These are phyloP conservation scores for Sarcophaga subvicina DNA, from an alignment of 2,888 invertebrate genomes.

Conservation along the genomic window DNA sequence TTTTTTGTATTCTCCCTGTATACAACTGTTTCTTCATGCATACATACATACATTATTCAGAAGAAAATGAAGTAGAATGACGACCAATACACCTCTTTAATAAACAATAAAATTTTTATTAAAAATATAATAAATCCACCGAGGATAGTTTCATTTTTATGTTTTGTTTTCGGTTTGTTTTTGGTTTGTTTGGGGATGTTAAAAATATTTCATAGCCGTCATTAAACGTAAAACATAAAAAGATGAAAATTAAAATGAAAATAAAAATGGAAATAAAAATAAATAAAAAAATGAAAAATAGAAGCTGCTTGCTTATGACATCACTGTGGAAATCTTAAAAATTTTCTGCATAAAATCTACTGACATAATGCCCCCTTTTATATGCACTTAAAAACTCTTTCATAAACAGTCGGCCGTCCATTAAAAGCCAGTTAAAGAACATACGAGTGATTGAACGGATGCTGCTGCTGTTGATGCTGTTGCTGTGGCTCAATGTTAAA, in stretches of 20 bases:
- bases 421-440: neutral
- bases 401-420: slow-evolving; percentile 18
- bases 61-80: neutral
- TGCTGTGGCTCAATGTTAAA: neutral
- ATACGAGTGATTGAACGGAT: neutral
- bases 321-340: slow-evolving; percentile 64
- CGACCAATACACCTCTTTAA: neutral
- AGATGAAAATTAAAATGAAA: too few species aligned
- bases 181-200: slow-evolving; percentile 5
- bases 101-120: neutral
- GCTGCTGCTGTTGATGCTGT: neutral
- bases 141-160: neutral
- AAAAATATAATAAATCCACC: neutral
- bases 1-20: neutral
- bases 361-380: slow-evolving; percentile 79
- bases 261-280: neutral
- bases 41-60: neutral
- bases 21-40: neutral
- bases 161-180: neutral
- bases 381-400: slow-evolving; percentile 64
- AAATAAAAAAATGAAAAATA: neutral
- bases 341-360: slow-evolving; percentile 68
- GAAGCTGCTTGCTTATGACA: slow-evolving; percentile 42
- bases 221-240: neutral
- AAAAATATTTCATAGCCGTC: slow-evolving; percentile 6